Evolutionary conservation across 2,888 invertebrate genomes (phyloP), one percentile per base, ranked within the genome.

Genomic region (Reticulitermes lucifugus): DNA sequence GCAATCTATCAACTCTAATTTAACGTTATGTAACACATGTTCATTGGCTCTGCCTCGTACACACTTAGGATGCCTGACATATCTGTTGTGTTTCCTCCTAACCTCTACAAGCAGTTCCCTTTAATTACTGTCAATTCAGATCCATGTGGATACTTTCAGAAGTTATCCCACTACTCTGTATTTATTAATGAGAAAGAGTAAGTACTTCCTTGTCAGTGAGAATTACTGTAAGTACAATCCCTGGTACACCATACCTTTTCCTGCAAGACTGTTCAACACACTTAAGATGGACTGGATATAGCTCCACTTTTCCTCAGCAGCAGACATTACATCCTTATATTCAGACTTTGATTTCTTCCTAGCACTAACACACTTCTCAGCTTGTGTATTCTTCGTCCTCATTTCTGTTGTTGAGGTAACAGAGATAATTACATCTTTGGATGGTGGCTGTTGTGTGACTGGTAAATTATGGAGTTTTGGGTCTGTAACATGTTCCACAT

Each of bases 251-350:
- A 79, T 80, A 85, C 86, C 86, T 80, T 83, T 79, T 2, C 59
- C 83, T 43, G 83, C 85, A 35, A 86, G 55, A n/a, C 70, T 81
- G 55, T 80, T 83, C 51, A 86, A 25, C 10, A 51, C 60, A 46
- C 60, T n/a, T 59, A 86, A 43, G 25, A 86, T 79, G 12, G 77
- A 70, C 43, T 82, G 77, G 25, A 84, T 70, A 35, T 79, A 84
- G 25, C 79, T 83, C 9, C 6, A 71, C 21, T 83, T 79, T 65
- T 75, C 83, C 25, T 85, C 73, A 75, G 5, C n/a, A 25, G 12
- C 14, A 46, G n/a, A 10, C 51, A 41, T 1, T 3, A 46, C 14
- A 41, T 75, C 22, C 21, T 75, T 75, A 35, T 35, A 12, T 43
- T 75, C 75, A 14, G 75, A 75, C 43, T 75, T 75, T 43, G 77